Evolutionary conservation across 2,888 invertebrate species (phyloP).

Genomic region (Lydus trimaculatus): DNA sequence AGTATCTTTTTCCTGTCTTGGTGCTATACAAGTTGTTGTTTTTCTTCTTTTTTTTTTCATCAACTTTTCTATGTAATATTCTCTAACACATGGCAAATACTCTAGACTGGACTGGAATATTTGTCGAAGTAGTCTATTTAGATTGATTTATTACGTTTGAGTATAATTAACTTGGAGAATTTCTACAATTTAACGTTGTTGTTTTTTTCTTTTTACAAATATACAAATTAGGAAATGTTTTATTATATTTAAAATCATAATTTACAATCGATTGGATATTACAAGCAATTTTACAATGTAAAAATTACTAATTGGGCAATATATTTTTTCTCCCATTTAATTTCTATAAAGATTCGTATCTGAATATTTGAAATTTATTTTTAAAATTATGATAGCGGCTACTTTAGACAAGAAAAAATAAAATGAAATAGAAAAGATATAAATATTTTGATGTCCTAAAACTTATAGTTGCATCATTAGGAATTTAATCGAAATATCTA

Average conservation of each 20-base stretch:
- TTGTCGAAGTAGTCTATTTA: slow-evolving; percentile 41
- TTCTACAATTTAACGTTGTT: background rate
- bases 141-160: slow-evolving; percentile 45
- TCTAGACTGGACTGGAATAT: slow-evolving; percentile 26
- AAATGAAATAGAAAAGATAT: too few relatives aligned
- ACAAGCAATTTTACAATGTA: slow-evolving; percentile 1
- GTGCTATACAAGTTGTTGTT: slow-evolving; percentile 30
- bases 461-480: background rate
- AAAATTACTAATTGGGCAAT: background rate
- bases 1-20: slow-evolving; percentile 34
- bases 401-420: too few relatives aligned
- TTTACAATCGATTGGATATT: background rate
- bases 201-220: background rate
- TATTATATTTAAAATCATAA: background rate
- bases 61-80: background rate
- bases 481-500: slow-evolving; percentile 20
- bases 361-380: too few relatives aligned
- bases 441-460: background rate
- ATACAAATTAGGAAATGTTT: slow-evolving; percentile 2
- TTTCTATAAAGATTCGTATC: too few relatives aligned
- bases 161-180: slow-evolving; percentile 39
- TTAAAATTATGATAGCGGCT: too few relatives aligned
- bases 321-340: too few relatives aligned
- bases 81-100: slow-evolving; percentile 13
- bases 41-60: background rate